phyloP scores from a whole-genome alignment of 30 jellyfish, hydroid and myxozoan species.

The Turritopsis dohrnii region DNA sequence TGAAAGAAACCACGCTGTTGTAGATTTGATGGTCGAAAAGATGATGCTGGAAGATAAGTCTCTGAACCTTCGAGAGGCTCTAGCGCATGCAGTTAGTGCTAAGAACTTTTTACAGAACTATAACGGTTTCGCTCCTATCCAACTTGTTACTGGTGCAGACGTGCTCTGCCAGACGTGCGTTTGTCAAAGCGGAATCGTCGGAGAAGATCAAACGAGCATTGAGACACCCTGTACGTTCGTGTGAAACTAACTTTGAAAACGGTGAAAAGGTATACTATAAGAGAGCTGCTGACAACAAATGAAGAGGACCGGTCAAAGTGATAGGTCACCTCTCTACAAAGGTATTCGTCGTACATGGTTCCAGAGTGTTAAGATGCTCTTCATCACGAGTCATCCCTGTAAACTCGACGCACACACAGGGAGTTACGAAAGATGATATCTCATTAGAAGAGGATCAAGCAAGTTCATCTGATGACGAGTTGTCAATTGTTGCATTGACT shows the following conservation, averaged over 20 bases:
- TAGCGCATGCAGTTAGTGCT: conserved; percentile 20
- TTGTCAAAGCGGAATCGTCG: conserved; percentile 31
- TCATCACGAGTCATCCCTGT: conserved; percentile 7
- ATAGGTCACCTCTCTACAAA: conserved; percentile 15
- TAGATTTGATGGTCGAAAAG: conserved; percentile 14
- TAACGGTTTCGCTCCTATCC: no score
- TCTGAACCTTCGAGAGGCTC: neutral
- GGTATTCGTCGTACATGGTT: conserved; percentile 24
- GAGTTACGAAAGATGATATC: neutral
- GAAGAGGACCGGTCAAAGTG: conserved; percentile 18
- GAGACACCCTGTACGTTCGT: conserved; percentile 1
- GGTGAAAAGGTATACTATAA: conserved; percentile 18
- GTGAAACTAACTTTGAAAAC: neutral
- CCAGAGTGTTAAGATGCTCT: conserved; percentile 3
- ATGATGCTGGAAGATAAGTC: conserved; percentile 23
- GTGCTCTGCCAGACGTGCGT: conserved; percentile 35
- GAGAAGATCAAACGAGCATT: conserved; percentile 23
- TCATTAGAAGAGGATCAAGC: conserved; percentile 1
- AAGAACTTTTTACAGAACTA: conserved; percentile 13
- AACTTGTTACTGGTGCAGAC: conserved; percentile 13
- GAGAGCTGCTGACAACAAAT: conserved; percentile 15
- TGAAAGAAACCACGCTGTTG: conserved; percentile 23
- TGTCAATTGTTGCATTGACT: conserved; percentile 2
- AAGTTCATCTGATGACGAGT: conserved; percentile 12
- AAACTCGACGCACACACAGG: neutral